Evolutionary conservation across 2,888 invertebrate genomes (phyloP), one percentile per base, ranked within the genome.

Genomic region (Myopa tessellatipennis): DNA sequence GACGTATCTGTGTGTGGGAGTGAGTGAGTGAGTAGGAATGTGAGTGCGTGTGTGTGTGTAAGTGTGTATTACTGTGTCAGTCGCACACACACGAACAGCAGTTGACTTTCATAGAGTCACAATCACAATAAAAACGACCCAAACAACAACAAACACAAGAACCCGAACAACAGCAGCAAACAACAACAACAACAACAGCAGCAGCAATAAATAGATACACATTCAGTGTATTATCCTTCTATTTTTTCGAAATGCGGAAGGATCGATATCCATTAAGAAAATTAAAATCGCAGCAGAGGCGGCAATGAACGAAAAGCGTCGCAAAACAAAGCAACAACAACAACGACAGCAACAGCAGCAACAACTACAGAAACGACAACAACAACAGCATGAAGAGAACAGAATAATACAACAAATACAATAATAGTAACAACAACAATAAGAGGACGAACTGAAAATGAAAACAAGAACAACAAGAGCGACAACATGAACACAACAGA

Each of bases 201-300:
- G 86, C 63, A 65, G 26, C 45, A 85, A 58, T 16, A 60, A 8
- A 60, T 12, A 60, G 14, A 26, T 18, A 63, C 36, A 36, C 63
- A 36, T 63, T 12, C 63, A 87, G 87, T 87, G 87, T 86, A 87
- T 87, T 87, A 86, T 87, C 85, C 81, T 81, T 82, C 79, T 76
- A 26, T 52, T 40, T n/a, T 58, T 71, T 67, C 58, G 68, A 67
- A 81, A 78, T 76, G 77, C 78, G 80, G 81, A 82, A 83, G 88
- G 87, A 89, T 89, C 89, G 89, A 89, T 89, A 89, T 89, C 89
- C 89, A 89, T 89, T 89, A 89, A 88, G 89, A 89, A 89, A 89
- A 89, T 89, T 89, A 89, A 89, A 89, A 88, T 86, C 88, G 88
- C 85, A 88, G 88, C 88, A 86, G 88, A 86, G 87, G 87, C 87